Base-by-base conservation (phyloP, 2,797 vertebrate genomes). In the Eulemur mongoz region DNA sequence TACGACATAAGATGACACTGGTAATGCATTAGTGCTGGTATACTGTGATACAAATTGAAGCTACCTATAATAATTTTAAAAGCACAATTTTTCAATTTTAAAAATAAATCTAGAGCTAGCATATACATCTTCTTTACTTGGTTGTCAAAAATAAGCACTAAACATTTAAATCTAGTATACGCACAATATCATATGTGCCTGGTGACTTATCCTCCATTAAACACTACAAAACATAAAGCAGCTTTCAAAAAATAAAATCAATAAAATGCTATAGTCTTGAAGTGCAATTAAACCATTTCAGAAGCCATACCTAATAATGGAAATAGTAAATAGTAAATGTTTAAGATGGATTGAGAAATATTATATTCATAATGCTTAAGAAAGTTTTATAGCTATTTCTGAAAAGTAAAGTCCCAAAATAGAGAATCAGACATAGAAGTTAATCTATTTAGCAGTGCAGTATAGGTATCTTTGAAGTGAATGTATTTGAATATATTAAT, bases 31-130 rank as follows among this genome's bases (percentile, higher is more conserved):
- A 86, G 54, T 35, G n/a, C n/a, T 89, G 57, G 23, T 86, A 20
- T 78, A 89, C 23, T 80, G 75, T 50, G 18, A 90, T 61, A 85
- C 43, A 95, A 94, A 85, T 54, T 87, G n/a, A 96, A 95, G 78
- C 12, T 48, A 91, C 25, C 32, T 45, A 78, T 82, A 79, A 79
- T 69, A 80, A 96, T 96, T 94, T 97, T 95, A 85, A 95, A 96
- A 95, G 67, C 22, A 95, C 0, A 67, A 40, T 80, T 95, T 73
- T 91, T 97, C 72, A 89, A 81, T 84, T 91, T 96, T 54, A 85
- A 93, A 96, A 96, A 79, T 89, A 96, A 96, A 91, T 89, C 52
- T 88, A 85, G 67, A 87, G 43, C 35, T 75, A 95, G 11, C 83
- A 93, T 23, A 82, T 80, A 85, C 40, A 82, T 89, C 83, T 91